Evolutionary conservation across 2,113 vertebrate genomes (phyloP), one percentile per base, ranked within the genome.

Genomic region (Ammodytes dubius): DNA sequence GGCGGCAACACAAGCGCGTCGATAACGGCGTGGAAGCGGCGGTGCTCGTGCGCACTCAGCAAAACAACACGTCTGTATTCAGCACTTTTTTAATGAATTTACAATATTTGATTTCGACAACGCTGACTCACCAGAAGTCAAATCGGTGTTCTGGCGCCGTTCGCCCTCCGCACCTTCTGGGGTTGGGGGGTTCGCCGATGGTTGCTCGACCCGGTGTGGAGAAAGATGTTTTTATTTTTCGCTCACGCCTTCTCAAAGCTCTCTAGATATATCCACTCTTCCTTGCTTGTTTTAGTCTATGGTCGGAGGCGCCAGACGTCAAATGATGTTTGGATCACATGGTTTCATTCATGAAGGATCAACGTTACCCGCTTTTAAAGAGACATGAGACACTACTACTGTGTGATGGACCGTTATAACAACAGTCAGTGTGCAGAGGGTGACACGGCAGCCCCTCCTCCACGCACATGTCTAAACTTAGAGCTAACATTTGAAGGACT

Each of bases 291-390:
- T 91, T 91, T 89, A 87, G 87, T 89, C 88, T 88, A 40, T 83
- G 91, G 90, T 91, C 91, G 83, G 89, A 89, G 89, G 85, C 89
- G 91, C 93, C 89, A 94, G 93, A 95, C 94, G 96, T 97, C 97
- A 97, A 95, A 95, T 96, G 97, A 96, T 97, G 96, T 97, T 97
- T 97, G 95, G 91, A 95, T 97, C 96, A 97, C 96, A 95, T 97
- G 96, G 92, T 94, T 97, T 96, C 97, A 98, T 98, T 97, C 96
- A 98, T 97, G 96, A 96, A 96, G 96, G 94, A 87, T 91, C 94
- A 91, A 93, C 93, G 96, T 95, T 94, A 87, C 92, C 90, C 85
- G 84, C 79, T 78, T 91, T 95, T 94, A 95, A 95, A 95, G 95
- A 82, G 71, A 91, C 90, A 94, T 52, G 78, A 78, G 72, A 79